A percentile compares a stretch with the other conserved stretches of the same genome.
Evolutionary conservation across 1,140 invertebrate genomes (phyloP).

Genomic region (Trypoxylus dichotomus): DNA sequence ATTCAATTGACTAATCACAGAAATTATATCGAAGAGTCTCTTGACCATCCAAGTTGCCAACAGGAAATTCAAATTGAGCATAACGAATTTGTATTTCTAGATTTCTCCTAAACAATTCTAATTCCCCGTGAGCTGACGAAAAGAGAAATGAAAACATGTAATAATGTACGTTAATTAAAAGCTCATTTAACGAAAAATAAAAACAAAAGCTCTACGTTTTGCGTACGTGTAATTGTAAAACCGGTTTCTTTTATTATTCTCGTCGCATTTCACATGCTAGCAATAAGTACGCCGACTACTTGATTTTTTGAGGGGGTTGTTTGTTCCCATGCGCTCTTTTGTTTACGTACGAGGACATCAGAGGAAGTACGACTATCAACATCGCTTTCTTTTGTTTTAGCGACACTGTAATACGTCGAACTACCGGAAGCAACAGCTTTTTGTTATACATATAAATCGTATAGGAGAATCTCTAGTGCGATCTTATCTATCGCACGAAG

Average conservation of each 20-base stretch:
- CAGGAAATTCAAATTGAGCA: no score
- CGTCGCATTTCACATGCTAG: neutral
- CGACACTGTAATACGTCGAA: neutral
- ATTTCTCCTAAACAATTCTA: no score
- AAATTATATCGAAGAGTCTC: no score
- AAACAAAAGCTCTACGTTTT: no score
- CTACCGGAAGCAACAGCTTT: slow-evolving; percentile 5
- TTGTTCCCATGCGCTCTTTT: slow-evolving; percentile 7
- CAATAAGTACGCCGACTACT: neutral
- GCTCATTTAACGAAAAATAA: no score
- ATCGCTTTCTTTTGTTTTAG: neutral
- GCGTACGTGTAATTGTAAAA: neutral
- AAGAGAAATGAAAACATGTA: no score
- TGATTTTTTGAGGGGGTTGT: slow-evolving; percentile 8
- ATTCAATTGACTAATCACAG: no score
- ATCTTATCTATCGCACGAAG: no score
- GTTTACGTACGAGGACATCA: neutral
- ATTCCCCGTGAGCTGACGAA: no score
- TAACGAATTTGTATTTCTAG: no score
- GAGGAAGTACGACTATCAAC: slow-evolving; percentile 1
- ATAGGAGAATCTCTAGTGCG: neutral
- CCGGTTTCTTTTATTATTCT: neutral
- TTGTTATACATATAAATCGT: neutral
- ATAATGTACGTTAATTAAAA: no score
- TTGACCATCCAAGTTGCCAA: no score